Conservation (phyloP, 2,113 vertebrate species). For the mouse (Mus musculus) region DNA sequence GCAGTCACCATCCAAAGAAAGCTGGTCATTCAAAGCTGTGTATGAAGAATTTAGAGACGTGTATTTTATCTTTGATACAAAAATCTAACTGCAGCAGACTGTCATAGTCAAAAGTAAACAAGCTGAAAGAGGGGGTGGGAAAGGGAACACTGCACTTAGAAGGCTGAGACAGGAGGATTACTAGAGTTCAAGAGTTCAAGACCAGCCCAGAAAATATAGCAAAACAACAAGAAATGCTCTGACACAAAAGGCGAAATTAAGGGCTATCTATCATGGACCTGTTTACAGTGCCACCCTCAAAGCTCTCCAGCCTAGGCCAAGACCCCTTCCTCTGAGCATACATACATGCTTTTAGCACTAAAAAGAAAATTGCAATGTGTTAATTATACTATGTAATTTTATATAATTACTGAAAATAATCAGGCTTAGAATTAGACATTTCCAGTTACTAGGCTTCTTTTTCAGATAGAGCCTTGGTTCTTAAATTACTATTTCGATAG, state of each 20-base stretch:
- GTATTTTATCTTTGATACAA: not conserved
- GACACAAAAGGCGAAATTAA: not conserved
- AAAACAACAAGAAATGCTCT: slow-evolving; percentile 47
- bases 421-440: slow-evolving; percentile 40
- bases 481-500: not conserved
- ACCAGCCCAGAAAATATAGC: not conserved
- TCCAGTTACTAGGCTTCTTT: slow-evolving; percentile 36
- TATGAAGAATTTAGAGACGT: not conserved
- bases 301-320: not conserved
- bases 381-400: not conserved
- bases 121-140: not conserved
- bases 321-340: not conserved
- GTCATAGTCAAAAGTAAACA: slow-evolving; percentile 21
- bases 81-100: slow-evolving; percentile 35
- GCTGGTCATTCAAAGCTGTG: not conserved
- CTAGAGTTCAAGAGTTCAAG: not conserved
- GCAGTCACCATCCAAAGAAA: slow-evolving; percentile 33
- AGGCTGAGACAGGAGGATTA: not conserved
- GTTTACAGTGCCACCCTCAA: not conserved
- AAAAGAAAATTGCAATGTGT: not conserved
- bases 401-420: slow-evolving; percentile 12
- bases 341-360: slow-evolving; percentile 3
- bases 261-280: not conserved
- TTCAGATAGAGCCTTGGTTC: not conserved
- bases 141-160: not conserved